Evolutionary conservation across 2,888 invertebrate genomes (phyloP), one percentile per base, ranked within the genome.

Genomic region (Cepaea hortensis): DNA sequence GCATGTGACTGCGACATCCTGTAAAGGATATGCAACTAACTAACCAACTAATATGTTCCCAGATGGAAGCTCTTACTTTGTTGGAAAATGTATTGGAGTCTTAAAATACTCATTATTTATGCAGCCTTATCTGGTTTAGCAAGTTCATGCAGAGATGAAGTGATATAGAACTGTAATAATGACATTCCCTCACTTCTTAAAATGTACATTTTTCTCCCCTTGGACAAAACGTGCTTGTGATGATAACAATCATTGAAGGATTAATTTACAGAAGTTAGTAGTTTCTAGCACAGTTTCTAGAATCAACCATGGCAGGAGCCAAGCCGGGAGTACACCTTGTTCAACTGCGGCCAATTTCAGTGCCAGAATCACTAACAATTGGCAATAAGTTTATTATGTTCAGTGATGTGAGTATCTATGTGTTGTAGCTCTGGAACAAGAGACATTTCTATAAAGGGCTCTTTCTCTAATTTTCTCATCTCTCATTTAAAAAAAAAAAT

Each of bases 301-400:
- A 68, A 55, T 73, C 68, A 84, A 84, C 89, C 87, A 95, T 95
- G 95, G 95, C 95, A 88, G 95, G 95, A 88, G 95, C 95, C 73
- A 95, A 95, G 91, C 95, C 95, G 87, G 95, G 95, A 89, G 95
- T 95, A 85, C 95, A 95, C 91, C 95, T 95, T 88, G 94, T 95
- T 85, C 95, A 95, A 91, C 93, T 95, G 87, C 95, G 95, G 91
- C 94, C 96, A 85, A 95, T 97, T 89, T 96, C 96, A 93, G 97
- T 97, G 88, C 97, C 97, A 81, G 96, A 97, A 94, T 96, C 96
- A 92, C 95, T 98, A 65, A 89, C 91, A 68, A 97, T 97, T 93
- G 98, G 98, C 87, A 98, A 98, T 95, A 98, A 98, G 95, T 98
- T 98, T 95, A 96, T 98, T 94, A 98, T 98, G 95, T 99, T 98